These are phyloP conservation scores for Pagrus major DNA, from an alignment of 2,113 vertebrate genomes.

Conservation along the genomic window DNA sequence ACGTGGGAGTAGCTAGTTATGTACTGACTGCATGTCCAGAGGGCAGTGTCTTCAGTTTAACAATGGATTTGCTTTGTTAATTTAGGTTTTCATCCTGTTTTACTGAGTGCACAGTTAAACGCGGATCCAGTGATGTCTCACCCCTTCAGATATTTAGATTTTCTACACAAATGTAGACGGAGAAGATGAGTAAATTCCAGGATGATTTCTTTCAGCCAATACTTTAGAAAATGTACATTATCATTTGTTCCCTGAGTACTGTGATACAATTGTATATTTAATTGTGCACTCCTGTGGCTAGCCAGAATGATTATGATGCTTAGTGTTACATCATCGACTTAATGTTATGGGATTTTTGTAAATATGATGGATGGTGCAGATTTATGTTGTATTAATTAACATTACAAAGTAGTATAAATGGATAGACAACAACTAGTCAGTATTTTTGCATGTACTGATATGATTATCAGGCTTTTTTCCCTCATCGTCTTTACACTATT, in stretches of 20 bases:
- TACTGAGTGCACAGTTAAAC: background rate
- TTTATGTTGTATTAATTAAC: background rate
- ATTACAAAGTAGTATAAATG: background rate
- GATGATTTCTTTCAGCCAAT: background rate
- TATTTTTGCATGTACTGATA: background rate
- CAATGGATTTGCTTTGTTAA: background rate
- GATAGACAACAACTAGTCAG: background rate
- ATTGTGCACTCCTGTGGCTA: background rate
- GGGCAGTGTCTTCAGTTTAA: constrained; percentile 2
- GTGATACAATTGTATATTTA: background rate
- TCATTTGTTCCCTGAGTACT: background rate
- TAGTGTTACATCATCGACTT: background rate
- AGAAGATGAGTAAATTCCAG: background rate
- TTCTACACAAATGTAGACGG: background rate
- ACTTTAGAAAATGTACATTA: background rate
- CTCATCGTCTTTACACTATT: background rate
- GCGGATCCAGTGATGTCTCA: background rate
- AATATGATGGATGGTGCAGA: background rate
- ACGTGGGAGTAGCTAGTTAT: background rate
- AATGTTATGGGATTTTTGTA: background rate
- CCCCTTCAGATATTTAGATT: background rate
- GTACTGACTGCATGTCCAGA: background rate
- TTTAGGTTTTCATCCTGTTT: background rate
- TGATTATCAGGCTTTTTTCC: background rate
- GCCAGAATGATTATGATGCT: background rate